A percentile compares a stretch with the other conserved stretches of the same genome.
Evolutionary conservation across 2,888 invertebrate species (phyloP).

Genomic region (Tryphoninae sp.): DNA sequence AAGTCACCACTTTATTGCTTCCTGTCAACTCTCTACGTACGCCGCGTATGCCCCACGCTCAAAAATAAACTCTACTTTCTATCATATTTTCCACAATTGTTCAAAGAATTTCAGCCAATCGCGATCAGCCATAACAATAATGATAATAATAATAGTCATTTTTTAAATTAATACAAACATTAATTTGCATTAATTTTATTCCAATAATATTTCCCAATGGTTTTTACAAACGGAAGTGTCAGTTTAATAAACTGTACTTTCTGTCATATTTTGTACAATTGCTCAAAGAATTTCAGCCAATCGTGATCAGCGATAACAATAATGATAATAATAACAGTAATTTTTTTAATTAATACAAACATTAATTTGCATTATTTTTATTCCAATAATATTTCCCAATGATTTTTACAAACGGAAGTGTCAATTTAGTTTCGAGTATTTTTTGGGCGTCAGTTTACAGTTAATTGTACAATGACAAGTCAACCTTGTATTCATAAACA

Average conservation of each 20-base stretch:
- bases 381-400: neutral
- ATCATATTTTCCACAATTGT: neutral
- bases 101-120: neutral
- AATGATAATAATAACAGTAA: neutral
- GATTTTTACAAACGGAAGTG: neutral
- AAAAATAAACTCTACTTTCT: conserved; percentile 2
- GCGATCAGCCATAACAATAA: neutral
- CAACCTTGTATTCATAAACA: neutral
- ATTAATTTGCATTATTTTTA: neutral
- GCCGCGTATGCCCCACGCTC: conserved; percentile 11
- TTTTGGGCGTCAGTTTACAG: neutral
- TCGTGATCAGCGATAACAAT: neutral
- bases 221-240: neutral
- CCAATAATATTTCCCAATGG: neutral
- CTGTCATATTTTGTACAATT: neutral
- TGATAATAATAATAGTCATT: neutral
- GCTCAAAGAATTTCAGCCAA: neutral
- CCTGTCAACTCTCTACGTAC: conserved; percentile 58
- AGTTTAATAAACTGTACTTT: neutral
- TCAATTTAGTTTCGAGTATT: neutral
- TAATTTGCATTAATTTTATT: neutral
- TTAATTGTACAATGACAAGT: neutral
- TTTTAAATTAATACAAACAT: neutral
- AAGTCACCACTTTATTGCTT: conserved; percentile 65
- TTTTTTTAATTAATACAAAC: neutral